phyloP scores from a whole-genome alignment of 2,888 invertebrate species.

The Neuroscelio doddi region DNA sequence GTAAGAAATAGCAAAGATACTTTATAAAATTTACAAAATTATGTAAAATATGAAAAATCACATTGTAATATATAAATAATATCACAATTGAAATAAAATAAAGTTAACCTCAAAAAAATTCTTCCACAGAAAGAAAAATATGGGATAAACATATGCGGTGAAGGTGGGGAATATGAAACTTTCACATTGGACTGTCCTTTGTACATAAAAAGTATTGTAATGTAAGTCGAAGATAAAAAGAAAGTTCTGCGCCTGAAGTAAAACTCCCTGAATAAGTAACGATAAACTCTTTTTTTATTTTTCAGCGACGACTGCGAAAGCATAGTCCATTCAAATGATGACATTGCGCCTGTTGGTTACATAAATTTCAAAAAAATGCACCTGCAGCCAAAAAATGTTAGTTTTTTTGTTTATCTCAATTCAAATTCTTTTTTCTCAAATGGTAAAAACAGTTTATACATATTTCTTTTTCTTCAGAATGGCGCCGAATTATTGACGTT shows the following conservation, averaged over 20 bases:
- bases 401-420: too few species aligned
- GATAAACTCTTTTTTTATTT: too few species aligned
- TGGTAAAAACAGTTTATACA: too few species aligned
- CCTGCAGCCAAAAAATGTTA: slow-evolving; percentile 79
- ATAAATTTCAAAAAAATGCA: slow-evolving; percentile 89
- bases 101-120: too few species aligned
- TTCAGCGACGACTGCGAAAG: slow-evolving; percentile 88
- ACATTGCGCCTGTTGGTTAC: slow-evolving; percentile 95
- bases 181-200: slow-evolving; percentile 98
- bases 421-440: slow-evolving; percentile 1
- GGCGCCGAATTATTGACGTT: slow-evolving; percentile 63
- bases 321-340: slow-evolving; percentile 92
- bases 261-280: too few species aligned
- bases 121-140: slow-evolving; percentile 88
- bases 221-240: slow-evolving; percentile 81
- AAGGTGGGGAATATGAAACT: slow-evolving; percentile 99
- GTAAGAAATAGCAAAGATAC: too few species aligned
- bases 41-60: too few species aligned
- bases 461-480: slow-evolving; percentile 54
- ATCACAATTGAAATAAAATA: too few species aligned
- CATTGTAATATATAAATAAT: too few species aligned
- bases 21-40: too few species aligned
- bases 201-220: slow-evolving; percentile 89
- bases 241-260: too few species aligned
- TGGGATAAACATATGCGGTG: slow-evolving; percentile 96